Evolutionary conservation across 2,113 vertebrate species (phyloP).

Genomic region (Motacilla alba): DNA sequence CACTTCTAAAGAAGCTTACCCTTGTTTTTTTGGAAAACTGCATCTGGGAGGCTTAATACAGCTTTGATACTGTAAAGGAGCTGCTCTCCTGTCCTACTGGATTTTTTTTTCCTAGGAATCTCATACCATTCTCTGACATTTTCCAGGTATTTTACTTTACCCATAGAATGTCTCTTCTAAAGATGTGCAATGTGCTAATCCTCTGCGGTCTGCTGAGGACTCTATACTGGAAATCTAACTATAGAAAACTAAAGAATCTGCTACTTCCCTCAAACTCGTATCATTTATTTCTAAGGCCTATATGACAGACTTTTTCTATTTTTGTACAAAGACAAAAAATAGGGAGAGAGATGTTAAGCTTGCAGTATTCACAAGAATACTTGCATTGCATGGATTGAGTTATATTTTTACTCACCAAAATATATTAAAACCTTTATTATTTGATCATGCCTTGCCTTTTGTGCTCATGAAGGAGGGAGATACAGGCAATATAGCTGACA

Average conservation of each 20-base stretch:
- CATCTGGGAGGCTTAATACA: not conserved
- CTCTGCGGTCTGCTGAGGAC: not conserved
- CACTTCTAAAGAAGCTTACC: not conserved
- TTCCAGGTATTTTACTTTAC: not conserved
- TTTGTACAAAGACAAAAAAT: not conserved
- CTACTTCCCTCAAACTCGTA: not conserved
- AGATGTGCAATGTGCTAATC: not conserved
- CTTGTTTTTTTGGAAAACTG: not conserved
- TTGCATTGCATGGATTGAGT: not conserved
- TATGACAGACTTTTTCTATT: not conserved
- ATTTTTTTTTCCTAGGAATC: not conserved
- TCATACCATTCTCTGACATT: not conserved
- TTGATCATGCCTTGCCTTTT: not conserved
- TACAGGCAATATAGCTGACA: not conserved
- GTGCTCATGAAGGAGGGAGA: not conserved
- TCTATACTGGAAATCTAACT: not conserved
- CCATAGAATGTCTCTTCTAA: not conserved
- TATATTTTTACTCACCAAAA: not conserved
- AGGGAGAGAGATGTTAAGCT: not conserved
- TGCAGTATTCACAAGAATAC: not conserved
- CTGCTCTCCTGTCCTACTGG: not conserved
- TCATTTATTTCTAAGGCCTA: not conserved
- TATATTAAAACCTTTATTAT: not conserved
- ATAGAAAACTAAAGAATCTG: not conserved
- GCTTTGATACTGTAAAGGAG: not conserved